These are phyloP conservation scores for Trachurus trachurus DNA, from an alignment of 2,797 vertebrate species.

Conservation along the genomic window DNA sequence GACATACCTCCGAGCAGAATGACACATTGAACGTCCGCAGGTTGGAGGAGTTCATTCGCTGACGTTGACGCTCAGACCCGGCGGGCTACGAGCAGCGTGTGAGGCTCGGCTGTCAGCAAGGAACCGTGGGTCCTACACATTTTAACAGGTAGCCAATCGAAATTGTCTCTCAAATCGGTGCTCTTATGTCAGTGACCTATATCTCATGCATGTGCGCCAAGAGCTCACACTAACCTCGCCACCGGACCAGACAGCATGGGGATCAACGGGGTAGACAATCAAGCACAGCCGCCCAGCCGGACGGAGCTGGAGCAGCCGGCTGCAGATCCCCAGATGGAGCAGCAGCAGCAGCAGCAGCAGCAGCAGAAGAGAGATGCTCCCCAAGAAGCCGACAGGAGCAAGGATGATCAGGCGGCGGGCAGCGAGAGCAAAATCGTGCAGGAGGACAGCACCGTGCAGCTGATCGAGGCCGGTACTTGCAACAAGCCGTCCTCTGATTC, in stretches of 20 bases:
- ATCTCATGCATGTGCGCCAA: conserved; percentile 72
- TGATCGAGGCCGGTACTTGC: conserved; percentile 72
- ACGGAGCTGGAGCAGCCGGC: conserved; percentile 58
- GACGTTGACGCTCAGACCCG: conserved; percentile 68
- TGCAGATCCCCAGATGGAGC: conserved; percentile 66
- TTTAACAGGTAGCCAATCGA: conserved; percentile 71
- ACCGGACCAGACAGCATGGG: conserved; percentile 76
- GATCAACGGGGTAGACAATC: conserved; percentile 76
- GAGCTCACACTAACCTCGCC: conserved; percentile 70
- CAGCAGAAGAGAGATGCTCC: conserved; percentile 58
- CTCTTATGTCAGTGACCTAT: conserved; percentile 76
- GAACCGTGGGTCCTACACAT: conserved; percentile 34
- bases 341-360: too few relatives aligned
- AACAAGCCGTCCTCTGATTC: conserved; percentile 66
- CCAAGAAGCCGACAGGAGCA: conserved; percentile 29
- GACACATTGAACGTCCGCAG: conserved; percentile 34
- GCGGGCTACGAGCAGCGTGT: conserved; percentile 34
- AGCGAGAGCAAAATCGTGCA: conserved; percentile 56
- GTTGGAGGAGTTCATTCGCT: conserved; percentile 29
- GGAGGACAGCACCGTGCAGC: conserved; percentile 76
- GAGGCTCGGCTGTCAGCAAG: conserved; percentile 33
- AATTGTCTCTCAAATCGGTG: conserved; percentile 64
- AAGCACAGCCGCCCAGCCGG: conserved; percentile 64
- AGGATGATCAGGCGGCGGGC: conserved; percentile 45
- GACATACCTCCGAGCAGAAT: conserved; percentile 42